Evolutionary conservation across 2,888 invertebrate species (phyloP).

Genomic region (Glyphotaelius pellucidus): DNA sequence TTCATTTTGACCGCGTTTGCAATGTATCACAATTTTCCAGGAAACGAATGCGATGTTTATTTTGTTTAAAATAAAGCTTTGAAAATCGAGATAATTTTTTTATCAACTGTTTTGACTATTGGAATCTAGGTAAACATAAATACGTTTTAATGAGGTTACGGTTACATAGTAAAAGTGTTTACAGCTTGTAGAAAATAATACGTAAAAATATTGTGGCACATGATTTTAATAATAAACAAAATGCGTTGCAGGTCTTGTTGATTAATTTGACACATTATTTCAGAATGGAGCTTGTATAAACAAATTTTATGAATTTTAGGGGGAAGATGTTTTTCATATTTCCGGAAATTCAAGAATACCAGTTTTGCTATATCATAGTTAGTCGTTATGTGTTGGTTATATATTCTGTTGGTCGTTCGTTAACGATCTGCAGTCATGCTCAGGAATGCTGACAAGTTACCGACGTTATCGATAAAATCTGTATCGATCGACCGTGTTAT

Average conservation of each 20-base stretch:
- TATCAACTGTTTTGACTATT: not conserved
- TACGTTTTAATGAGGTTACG: not conserved
- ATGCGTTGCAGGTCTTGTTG: not conserved
- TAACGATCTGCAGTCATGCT: no score
- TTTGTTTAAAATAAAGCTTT: not conserved
- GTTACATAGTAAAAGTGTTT: not conserved
- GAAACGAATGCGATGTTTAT: not conserved
- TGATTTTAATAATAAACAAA: not conserved
- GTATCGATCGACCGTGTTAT: no score
- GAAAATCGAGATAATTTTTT: not conserved
- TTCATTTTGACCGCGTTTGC: no score
- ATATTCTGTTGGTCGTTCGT: no score
- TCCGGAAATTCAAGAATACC: not conserved
- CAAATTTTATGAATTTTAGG: no score
- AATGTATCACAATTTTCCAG: not conserved
- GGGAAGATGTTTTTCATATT: no score
- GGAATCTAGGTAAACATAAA: not conserved
- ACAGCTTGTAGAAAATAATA: not conserved
- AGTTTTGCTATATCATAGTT: not conserved
- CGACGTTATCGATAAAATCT: no score
- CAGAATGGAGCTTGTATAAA: no score
- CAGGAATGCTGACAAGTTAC: no score
- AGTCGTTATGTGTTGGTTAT: no score
- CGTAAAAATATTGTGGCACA: not conserved
- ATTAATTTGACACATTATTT: not conserved